phyloP scores from a whole-genome alignment of 2,888 invertebrate genomes.

The Lasioglossum zephyrum region DNA sequence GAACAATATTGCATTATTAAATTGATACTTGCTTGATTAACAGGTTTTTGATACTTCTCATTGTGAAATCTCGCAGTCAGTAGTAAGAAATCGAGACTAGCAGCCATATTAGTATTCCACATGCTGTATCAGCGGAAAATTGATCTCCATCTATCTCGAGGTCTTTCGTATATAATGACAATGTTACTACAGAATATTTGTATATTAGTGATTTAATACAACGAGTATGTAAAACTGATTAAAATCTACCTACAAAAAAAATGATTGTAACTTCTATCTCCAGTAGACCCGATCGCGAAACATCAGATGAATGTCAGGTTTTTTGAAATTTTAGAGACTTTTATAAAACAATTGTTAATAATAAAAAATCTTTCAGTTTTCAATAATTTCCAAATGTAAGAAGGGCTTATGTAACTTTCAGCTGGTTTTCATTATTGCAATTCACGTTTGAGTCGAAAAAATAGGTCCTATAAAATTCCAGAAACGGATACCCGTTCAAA shows the following conservation, averaged over 20 bases:
- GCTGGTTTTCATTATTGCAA: no score
- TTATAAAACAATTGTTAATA: no score
- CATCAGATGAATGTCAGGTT: no score
- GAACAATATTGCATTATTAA: not conserved
- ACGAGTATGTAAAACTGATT: not conserved
- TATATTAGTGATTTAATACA: not conserved
- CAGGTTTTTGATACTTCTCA: not conserved
- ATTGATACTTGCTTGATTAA: not conserved
- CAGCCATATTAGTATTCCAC: not conserved
- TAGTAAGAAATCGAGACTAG: not conserved
- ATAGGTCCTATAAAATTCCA: no score
- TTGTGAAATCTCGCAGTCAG: not conserved
- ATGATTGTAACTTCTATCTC: no score
- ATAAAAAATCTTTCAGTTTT: no score
- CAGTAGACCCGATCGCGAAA: no score
- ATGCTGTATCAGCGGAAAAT: not conserved
- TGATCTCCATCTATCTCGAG: constrained; percentile 1
- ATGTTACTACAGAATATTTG: not conserved
- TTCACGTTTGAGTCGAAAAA: no score
- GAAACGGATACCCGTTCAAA: not conserved
- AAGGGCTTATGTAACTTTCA: no score
- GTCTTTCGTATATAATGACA: not conserved
- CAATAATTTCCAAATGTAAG: no score
- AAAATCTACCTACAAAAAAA: not conserved
- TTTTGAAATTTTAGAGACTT: no score